These are phyloP conservation scores for Drosophila miranda DNA, from an alignment of 1,140 invertebrate genomes.

Conservation along the genomic window DNA sequence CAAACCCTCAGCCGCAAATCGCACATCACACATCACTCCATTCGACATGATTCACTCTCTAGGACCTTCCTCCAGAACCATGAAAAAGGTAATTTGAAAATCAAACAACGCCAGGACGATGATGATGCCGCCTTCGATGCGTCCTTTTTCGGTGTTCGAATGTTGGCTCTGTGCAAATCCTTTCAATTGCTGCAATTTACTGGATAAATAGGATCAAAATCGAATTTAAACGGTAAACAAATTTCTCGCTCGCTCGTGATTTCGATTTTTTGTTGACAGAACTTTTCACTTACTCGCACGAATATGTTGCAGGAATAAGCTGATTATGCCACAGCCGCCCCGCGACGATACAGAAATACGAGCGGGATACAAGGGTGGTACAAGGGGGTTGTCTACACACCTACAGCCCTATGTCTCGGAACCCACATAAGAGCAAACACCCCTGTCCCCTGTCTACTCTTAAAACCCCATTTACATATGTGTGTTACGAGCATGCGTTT, in stretches of 20 bases:
- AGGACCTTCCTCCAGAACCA: slow-evolving; percentile 17
- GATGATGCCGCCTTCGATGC: neutral
- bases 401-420: slow-evolving; percentile 9
- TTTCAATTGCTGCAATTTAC: slow-evolving; percentile 81
- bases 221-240: slow-evolving; percentile 82
- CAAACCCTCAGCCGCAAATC: slow-evolving; percentile 22
- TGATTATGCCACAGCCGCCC: slow-evolving; percentile 54
- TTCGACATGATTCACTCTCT: slow-evolving; percentile 1
- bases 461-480: no score
- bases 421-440: slow-evolving; percentile 23
- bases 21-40: neutral
- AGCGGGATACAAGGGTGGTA: slow-evolving; percentile 27
- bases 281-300: slow-evolving; percentile 58
- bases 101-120: slow-evolving; percentile 59
- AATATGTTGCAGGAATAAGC: slow-evolving; percentile 71
- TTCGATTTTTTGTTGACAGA: slow-evolving; percentile 76
- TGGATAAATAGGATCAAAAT: slow-evolving; percentile 82
- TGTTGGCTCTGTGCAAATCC: slow-evolving; percentile 62
- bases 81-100: slow-evolving; percentile 78
- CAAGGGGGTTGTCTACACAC: slow-evolving; percentile 56
- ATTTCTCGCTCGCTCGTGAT: slow-evolving; percentile 61
- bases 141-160: neutral
- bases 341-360: neutral
- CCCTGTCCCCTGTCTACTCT: no score
- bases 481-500: no score